Conservation (phyloP, 2,797 vertebrate genomes). For the Manis javanica region DNA sequence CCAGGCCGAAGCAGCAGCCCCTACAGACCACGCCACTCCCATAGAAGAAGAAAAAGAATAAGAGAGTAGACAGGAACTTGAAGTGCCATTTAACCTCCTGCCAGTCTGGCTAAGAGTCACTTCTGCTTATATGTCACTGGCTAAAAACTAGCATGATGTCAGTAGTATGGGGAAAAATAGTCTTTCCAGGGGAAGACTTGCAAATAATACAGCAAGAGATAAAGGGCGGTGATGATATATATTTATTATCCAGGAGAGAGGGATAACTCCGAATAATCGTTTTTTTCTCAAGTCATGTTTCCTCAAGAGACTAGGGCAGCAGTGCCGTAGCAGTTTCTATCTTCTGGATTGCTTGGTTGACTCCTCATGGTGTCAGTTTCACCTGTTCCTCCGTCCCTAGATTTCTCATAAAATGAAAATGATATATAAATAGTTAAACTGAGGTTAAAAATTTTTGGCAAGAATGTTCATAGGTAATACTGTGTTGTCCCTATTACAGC, state of each 20-base stretch:
- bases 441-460: neutral
- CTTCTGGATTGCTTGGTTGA: neutral
- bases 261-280: neutral
- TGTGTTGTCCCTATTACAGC: neutral
- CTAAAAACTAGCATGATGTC: neutral
- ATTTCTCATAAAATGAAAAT: constrained; percentile 29
- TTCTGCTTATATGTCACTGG: neutral
- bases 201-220: neutral
- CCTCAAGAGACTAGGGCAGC: neutral
- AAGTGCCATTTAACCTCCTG: neutral
- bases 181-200: neutral
- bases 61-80: neutral
- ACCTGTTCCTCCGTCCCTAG: neutral
- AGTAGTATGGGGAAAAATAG: neutral
- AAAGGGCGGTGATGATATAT: neutral
- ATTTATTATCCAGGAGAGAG: neutral
- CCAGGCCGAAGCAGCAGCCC: neutral
- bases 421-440: neutral
- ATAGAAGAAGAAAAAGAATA: neutral
- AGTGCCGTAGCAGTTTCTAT: neutral
- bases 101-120: neutral
- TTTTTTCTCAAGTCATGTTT: neutral
- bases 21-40: neutral
- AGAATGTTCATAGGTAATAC: neutral
- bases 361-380: neutral